Percentiles rank a stretch among this genome's conserved stretches.
Evolutionary conservation across 2,797 vertebrate genomes (phyloP).

Genomic region (Anolis apletophallus): DNA sequence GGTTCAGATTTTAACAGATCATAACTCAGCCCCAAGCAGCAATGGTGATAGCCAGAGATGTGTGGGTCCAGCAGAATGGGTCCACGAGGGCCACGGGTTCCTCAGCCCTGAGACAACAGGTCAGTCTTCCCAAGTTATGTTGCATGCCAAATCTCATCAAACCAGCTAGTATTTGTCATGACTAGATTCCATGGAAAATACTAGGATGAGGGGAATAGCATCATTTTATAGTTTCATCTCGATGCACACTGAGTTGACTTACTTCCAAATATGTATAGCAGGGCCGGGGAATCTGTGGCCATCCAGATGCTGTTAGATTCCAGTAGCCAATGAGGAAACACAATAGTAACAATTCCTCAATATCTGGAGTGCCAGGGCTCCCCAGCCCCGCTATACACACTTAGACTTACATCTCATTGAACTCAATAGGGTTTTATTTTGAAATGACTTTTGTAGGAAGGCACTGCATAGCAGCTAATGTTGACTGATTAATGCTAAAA

Average conservation of each 20-base stretch:
- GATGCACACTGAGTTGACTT: not conserved
- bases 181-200: not conserved
- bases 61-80: not conserved
- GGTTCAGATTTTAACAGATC: not conserved
- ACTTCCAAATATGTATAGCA: no score
- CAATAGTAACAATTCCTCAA: no score
- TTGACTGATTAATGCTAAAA: not conserved
- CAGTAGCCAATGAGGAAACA: no score
- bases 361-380: no score
- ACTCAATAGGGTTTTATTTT: not conserved
- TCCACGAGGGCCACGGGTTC: not conserved
- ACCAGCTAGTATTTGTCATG: not conserved
- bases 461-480: not conserved
- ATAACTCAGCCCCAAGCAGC: not conserved
- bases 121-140: no score
- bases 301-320: no score
- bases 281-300: no score
- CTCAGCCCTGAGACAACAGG: no score
- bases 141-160: no score
- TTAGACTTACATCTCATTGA: no score
- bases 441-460: not conserved
- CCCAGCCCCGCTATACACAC: no score
- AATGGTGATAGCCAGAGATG: not conserved
- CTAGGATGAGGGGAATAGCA: not conserved
- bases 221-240: not conserved